Evolutionary conservation across 2,113 vertebrate species (phyloP).

Genomic region (Xyrauchen texanus): DNA sequence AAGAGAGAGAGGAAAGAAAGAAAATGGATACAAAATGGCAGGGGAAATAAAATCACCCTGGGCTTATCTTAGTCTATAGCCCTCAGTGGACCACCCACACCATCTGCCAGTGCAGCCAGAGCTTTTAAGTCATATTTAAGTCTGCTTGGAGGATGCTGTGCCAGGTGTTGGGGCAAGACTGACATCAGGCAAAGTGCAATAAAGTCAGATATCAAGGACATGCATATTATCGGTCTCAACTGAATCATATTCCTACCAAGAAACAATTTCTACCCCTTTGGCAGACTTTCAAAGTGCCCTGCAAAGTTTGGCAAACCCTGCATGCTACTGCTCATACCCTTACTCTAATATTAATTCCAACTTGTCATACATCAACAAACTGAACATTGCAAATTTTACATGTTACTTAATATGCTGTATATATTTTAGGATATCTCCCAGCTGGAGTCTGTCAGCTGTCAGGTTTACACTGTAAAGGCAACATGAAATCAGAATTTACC

Average conservation of each 20-base stretch:
- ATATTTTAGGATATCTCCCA: background rate
- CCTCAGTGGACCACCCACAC: slow-evolving; percentile 33
- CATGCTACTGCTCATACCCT: background rate
- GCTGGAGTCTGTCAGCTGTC: background rate
- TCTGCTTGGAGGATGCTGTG: slow-evolving; percentile 19
- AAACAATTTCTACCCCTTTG: slow-evolving; percentile 14
- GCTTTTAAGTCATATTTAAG: slow-evolving; percentile 35
- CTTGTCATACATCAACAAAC: background rate
- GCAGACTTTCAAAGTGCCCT: background rate
- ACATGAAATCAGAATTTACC: too few species aligned
- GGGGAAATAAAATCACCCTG: slow-evolving; percentile 3
- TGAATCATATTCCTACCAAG: slow-evolving; percentile 25
- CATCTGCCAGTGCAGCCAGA: slow-evolving; percentile 31
- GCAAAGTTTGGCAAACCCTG: background rate
- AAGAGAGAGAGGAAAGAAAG: slow-evolving; percentile 1
- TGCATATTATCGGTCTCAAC: slow-evolving; percentile 27
- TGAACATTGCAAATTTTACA: background rate
- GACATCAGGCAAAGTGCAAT: slow-evolving; percentile 29
- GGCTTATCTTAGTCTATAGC: slow-evolving; percentile 31
- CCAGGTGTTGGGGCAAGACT: slow-evolving; percentile 31
- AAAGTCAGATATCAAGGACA: slow-evolving; percentile 37
- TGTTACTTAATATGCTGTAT: background rate
- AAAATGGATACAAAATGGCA: background rate
- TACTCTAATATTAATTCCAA: background rate
- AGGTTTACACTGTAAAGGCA: too few species aligned